A percentile compares a stretch with the other conserved stretches of the same genome.
Conservation (phyloP, 2,797 vertebrate genomes). For the Darevskia nairensis region DNA sequence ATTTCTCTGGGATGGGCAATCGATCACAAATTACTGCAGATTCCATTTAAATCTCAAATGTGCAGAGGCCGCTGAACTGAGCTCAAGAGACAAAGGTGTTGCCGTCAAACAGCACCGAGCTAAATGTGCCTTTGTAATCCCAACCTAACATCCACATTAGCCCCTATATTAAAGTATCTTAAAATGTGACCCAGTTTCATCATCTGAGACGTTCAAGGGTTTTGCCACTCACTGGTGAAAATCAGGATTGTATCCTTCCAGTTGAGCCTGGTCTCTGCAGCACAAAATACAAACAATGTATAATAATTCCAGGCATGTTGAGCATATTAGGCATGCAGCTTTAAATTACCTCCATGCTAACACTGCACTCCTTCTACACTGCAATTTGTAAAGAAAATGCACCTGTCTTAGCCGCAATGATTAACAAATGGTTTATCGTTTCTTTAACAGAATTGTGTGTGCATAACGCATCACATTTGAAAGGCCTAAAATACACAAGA, state of each 20-base stretch:
- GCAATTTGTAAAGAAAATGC: not conserved
- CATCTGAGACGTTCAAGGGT: not conserved
- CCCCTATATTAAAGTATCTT: not conserved
- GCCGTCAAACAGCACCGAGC: not conserved
- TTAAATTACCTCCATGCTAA: not conserved
- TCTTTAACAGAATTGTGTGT: fast-evolving
- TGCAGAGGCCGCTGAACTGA: not conserved
- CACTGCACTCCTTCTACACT: not conserved
- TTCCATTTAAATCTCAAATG: not conserved
- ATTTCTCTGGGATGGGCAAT: not conserved
- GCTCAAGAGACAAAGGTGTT: not conserved
- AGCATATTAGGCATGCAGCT: not conserved
- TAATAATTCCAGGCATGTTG: constrained; percentile 18
- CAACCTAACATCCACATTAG: not conserved
- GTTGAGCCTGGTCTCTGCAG: not conserved
- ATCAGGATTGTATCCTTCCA: not conserved
- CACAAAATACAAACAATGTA: not conserved
- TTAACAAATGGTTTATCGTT: constrained; percentile 21
- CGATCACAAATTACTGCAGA: not conserved
- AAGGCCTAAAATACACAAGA: fast-evolving
- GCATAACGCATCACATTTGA: fast-evolving
- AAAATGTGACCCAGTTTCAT: not conserved
- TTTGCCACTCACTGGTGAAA: not conserved
- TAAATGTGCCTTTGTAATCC: not conserved
- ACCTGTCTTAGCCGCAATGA: not conserved